Conservation (phyloP, 2,113 vertebrate genomes). For the Butorides virescens region DNA sequence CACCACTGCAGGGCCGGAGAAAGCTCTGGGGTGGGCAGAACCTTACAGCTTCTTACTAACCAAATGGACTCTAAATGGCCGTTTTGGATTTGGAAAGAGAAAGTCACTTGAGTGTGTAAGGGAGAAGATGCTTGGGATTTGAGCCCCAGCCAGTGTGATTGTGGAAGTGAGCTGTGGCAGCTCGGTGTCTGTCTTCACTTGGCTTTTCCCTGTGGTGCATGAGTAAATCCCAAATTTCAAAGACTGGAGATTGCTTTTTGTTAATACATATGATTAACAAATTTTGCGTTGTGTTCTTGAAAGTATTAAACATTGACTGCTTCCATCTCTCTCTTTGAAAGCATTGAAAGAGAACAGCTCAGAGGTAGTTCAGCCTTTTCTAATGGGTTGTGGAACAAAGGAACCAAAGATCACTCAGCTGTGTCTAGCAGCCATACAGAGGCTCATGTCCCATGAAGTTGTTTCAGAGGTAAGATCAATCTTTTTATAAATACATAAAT, state of each 20-base stretch:
- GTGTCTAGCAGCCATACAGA: constrained; percentile 95
- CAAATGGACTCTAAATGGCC: background rate
- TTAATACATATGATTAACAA: background rate
- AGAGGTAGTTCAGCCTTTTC: constrained; percentile 96
- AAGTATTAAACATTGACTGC: background rate
- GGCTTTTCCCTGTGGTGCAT: background rate
- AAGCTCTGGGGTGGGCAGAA: background rate
- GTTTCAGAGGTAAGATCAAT: constrained; percentile 90
- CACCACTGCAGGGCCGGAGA: background rate
- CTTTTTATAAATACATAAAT: background rate
- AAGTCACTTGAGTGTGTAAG: background rate
- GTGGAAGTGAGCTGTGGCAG: background rate
- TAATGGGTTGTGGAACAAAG: constrained; percentile 99
- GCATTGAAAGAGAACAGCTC: constrained; percentile 98
- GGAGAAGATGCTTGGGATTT: background rate
- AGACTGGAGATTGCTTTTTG: background rate
- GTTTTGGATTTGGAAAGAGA: background rate
- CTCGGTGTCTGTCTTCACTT: background rate
- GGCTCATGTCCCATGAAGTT: constrained; percentile 98
- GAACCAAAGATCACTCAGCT: constrained; percentile 98
- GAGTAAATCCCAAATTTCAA: background rate
- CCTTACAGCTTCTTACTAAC: background rate
- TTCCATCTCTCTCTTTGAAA: constrained; percentile 72
- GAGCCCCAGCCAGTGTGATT: background rate
- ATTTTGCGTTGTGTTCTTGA: background rate